These are phyloP conservation scores for Halichoeres trimaculatus DNA, from an alignment of 2,113 vertebrate genomes.

Conservation along the genomic window DNA sequence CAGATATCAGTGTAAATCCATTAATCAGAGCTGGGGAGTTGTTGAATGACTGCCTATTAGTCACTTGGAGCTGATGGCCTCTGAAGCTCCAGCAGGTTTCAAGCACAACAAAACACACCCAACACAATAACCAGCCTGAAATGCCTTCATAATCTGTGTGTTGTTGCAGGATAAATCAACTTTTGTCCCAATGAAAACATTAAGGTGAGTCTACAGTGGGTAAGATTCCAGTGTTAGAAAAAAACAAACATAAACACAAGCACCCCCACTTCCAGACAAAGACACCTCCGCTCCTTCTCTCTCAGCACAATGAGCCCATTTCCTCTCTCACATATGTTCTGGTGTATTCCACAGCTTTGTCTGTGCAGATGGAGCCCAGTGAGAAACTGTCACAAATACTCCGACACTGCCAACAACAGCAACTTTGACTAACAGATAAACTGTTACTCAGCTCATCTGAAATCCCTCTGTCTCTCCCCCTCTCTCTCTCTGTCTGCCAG, in stretches of 20 bases:
- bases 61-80: no score
- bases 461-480: not conserved
- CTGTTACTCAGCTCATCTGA: not conserved
- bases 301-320: constrained; percentile 1
- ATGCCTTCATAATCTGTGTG: no score
- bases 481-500: constrained; percentile 73
- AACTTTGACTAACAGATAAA: not conserved
- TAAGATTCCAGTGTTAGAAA: not conserved
- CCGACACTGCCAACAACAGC: not conserved
- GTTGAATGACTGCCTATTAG: no score
- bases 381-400: constrained; percentile 11
- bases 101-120: no score
- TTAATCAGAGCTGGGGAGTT: no score
- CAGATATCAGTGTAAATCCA: no score
- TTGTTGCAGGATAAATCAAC: no score
- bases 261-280: not conserved
- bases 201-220: not conserved
- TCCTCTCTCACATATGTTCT: constrained; percentile 38
- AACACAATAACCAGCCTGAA: no score
- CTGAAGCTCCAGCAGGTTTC: no score
- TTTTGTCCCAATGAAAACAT: not conserved
- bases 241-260: no score
- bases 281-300: constrained; percentile 4
- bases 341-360: constrained; percentile 42
- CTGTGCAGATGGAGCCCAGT: constrained; percentile 43